A percentile compares a stretch with the other conserved stretches of the same genome.
Evolutionary conservation across 2,113 vertebrate species (phyloP).

Genomic region (Erinaceus europaeus): DNA sequence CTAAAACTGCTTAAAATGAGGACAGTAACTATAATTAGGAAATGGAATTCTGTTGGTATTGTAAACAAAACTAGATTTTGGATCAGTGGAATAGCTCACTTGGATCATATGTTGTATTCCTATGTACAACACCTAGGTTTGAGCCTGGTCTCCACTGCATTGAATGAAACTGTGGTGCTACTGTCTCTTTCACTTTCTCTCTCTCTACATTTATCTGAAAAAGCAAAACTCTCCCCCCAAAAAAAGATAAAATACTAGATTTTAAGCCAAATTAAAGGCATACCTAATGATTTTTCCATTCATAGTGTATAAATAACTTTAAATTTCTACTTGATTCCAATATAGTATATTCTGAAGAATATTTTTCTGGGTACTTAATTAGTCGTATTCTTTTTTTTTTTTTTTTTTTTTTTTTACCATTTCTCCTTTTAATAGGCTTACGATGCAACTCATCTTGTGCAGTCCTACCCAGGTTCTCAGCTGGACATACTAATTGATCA

Average conservation of each 20-base stretch:
- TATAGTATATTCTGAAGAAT: background rate
- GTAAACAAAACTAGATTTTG: slow-evolving; percentile 27
- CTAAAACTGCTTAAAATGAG: background rate
- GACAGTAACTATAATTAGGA: background rate
- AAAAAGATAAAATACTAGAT: background rate
- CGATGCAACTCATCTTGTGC: slow-evolving; percentile 90
- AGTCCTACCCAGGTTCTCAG: slow-evolving; percentile 86
- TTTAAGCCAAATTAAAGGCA: background rate
- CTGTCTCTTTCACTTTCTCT: no score
- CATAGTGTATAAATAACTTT: slow-evolving; percentile 3
- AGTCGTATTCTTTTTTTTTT: background rate
- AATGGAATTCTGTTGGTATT: background rate
- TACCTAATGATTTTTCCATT: background rate
- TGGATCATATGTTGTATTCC: no score
- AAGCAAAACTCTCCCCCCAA: no score
- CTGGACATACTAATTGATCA: slow-evolving; percentile 97
- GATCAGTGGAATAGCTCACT: no score
- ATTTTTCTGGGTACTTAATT: background rate
- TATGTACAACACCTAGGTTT: no score
- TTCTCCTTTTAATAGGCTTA: slow-evolving; percentile 83
- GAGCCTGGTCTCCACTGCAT: no score
- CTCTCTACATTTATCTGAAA: no score
- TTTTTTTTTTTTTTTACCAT: background rate
- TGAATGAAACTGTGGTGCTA: no score
- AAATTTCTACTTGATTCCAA: slow-evolving; percentile 11